Evolutionary conservation across 23 tunicate genomes (phyloP), one percentile per base, ranked within the genome.

Genomic region (Phallusia fumigata): DNA sequence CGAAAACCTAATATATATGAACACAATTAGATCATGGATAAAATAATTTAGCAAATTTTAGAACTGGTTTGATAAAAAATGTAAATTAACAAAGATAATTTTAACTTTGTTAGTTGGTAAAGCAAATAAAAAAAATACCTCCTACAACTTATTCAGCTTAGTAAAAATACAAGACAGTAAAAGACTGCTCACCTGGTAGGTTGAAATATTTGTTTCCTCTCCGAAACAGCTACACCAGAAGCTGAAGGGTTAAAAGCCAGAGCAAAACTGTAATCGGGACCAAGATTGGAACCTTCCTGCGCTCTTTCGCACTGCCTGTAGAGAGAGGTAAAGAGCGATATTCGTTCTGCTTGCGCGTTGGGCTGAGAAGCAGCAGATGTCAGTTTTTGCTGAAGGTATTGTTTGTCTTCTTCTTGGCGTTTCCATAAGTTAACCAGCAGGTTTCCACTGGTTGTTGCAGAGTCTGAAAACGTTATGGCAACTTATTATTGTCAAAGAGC

Each of bases 271-370:
- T 53, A 82, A 34, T 83, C 89, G 0, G 16, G 18, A 36, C 74
- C 81, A 0, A 76, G 76, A 12, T 40, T 35, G 28, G 31, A 24
- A 19, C 82, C 81, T 79, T 86, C 85, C 47, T 80, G 64, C 18
- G 85, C 88, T 84, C 97, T 51, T 31, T 88, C 77, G 73, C 97
- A 83, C 76, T 92, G 97, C 32, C 86, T 74, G 76, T 80, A 84
- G 35, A 92, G 79, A 51, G 91, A 53, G 18, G 91, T 53, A 52
- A 77, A 86, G 18, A 87, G 30, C 19, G 64, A 81, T 0, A 87
- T 69, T 24, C 89, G 76, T 52, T 83, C 83, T 22, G 80, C 35
- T 11, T 64, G 52, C 11, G 51, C 79, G 26, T 53, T 22, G 49
- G 31, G 64, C 36, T 79, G 50, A 3, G 85, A 53, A 0, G 77